Evolutionary conservation across 2,113 vertebrate species (phyloP).

Genomic region (Mobula hypostoma): DNA sequence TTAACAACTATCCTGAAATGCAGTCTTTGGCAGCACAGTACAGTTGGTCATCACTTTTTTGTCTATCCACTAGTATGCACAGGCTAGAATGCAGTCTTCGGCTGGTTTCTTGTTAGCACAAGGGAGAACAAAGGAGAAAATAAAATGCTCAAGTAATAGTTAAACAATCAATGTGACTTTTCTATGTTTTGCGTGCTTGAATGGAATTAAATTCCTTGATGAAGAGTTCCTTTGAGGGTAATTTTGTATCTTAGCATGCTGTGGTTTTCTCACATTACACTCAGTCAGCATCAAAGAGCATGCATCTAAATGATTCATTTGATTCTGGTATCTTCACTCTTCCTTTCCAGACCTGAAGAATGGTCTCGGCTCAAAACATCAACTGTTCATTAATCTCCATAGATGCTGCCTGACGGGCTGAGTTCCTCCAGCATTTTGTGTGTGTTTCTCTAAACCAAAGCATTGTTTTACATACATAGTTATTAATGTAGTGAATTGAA

Average conservation of each 20-base stretch:
- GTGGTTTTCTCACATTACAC: background rate
- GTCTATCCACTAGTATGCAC: background rate
- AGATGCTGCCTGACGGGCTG: too few species aligned
- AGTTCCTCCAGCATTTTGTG: too few species aligned
- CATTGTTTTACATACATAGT: background rate
- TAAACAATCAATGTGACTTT: background rate
- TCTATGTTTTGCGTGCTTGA: background rate
- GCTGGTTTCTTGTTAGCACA: too few species aligned
- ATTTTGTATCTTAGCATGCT: background rate
- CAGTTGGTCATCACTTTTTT: background rate
- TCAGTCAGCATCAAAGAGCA: background rate
- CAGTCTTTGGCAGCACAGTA: background rate
- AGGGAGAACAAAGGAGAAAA: too few species aligned
- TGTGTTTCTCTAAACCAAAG: background rate
- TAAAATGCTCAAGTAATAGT: background rate
- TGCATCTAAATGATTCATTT: background rate
- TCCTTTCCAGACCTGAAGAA: too few species aligned
- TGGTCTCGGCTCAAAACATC: too few species aligned
- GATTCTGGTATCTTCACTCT: too few species aligned
- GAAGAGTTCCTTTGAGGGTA: background rate
- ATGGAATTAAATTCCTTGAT: background rate
- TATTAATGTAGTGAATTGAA: background rate
- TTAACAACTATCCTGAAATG: background rate
- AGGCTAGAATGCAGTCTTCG: background rate
- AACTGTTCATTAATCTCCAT: too few species aligned